phyloP scores from a whole-genome alignment of 2,113 vertebrate species.

The human (Homo sapiens) region GRCh38 chr4:54103001-54103500 shows the following conservation, averaged over 20 bases:
- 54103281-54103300: not conserved
- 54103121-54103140: not conserved
- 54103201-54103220: not conserved
- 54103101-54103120: not conserved
- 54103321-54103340: not conserved
- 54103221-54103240: not conserved
- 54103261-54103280: not conserved
- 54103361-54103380: not conserved
- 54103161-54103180: not conserved
- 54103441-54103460: not conserved
- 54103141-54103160: not conserved
- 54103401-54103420: not conserved
- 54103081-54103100: not conserved
- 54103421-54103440: constrained; percentile 27
- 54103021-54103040: not conserved
- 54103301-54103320: not conserved
- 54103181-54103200: not conserved
- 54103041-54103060: not conserved
- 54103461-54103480: not conserved
- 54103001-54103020: not conserved
- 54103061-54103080: not conserved
- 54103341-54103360: not conserved
- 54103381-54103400: not conserved
- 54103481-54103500: no score
- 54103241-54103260: not conserved